phyloP scores from a whole-genome alignment of 2,113 vertebrate genomes.

The Oncorhynchus keta region DNA sequence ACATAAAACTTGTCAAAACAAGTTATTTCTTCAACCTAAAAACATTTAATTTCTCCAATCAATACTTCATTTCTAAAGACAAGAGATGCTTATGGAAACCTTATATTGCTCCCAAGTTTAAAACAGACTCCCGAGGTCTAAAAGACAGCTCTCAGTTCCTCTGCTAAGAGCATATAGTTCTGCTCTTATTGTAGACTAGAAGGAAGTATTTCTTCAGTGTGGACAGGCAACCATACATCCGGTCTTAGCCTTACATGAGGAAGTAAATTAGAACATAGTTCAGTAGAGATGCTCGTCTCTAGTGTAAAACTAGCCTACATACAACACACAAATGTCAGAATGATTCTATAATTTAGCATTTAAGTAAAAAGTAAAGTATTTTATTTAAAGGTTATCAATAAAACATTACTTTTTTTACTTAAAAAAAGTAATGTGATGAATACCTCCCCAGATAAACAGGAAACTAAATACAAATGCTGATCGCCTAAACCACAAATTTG shows the following conservation, averaged over 20 bases:
- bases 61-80: too few relatives aligned
- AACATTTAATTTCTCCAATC: too few relatives aligned
- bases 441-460: not conserved
- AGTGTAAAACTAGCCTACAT: not conserved
- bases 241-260: slow-evolving; percentile 9
- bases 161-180: not conserved
- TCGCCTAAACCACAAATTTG: not conserved
- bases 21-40: too few relatives aligned
- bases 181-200: not conserved
- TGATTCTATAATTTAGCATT: not conserved
- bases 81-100: too few relatives aligned
- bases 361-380: not conserved
- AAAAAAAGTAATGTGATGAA: too few relatives aligned
- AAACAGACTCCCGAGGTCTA: not conserved
- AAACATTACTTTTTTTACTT: too few relatives aligned
- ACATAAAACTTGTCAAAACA: too few relatives aligned
- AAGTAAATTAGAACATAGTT: slow-evolving; percentile 1
- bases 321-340: not conserved
- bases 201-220: slow-evolving; percentile 5
- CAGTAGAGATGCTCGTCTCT: too few relatives aligned
- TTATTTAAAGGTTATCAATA: not conserved
- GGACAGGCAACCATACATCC: slow-evolving; percentile 20
- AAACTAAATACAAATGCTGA: not conserved
- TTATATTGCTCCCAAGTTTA: not conserved
- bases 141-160: not conserved